Evolutionary conservation across 2,113 vertebrate genomes (phyloP).

Genomic region (Stegostoma tigrinum): DNA sequence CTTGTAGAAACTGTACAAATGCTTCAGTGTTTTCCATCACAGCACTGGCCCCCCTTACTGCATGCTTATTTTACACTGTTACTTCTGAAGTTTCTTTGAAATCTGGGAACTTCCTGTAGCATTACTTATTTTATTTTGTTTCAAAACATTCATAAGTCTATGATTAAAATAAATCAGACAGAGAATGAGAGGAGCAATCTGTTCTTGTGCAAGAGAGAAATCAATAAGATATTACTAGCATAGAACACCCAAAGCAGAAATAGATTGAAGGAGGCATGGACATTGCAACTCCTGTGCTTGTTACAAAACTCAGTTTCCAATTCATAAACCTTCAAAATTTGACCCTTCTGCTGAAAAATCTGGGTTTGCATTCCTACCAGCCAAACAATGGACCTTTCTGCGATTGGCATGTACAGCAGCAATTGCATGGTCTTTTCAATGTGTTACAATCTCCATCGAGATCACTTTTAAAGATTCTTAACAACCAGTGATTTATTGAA

Average conservation of each 20-base stretch:
- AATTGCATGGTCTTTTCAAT: background rate
- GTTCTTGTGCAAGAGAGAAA: background rate
- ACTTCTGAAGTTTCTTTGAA: constrained; percentile 12
- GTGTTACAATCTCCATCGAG: background rate
- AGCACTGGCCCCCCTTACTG: background rate
- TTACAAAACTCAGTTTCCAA: background rate
- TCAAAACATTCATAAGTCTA: background rate
- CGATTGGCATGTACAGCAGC: background rate
- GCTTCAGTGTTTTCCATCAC: background rate
- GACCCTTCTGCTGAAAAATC: background rate
- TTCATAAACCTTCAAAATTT: background rate
- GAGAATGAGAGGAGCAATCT: background rate
- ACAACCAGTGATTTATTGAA: too few species aligned
- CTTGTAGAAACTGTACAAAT: background rate
- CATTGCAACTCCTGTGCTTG: background rate
- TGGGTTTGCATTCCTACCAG: too few species aligned
- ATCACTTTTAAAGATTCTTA: background rate
- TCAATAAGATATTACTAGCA: background rate
- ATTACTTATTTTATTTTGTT: background rate
- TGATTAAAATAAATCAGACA: background rate
- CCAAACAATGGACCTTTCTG: background rate
- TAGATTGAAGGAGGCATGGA: background rate
- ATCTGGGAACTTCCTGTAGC: background rate
- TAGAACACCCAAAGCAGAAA: background rate
- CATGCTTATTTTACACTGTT: background rate